Evolutionary conservation across 2,797 vertebrate genomes (phyloP).

Genomic region (Acomys russatus): DNA sequence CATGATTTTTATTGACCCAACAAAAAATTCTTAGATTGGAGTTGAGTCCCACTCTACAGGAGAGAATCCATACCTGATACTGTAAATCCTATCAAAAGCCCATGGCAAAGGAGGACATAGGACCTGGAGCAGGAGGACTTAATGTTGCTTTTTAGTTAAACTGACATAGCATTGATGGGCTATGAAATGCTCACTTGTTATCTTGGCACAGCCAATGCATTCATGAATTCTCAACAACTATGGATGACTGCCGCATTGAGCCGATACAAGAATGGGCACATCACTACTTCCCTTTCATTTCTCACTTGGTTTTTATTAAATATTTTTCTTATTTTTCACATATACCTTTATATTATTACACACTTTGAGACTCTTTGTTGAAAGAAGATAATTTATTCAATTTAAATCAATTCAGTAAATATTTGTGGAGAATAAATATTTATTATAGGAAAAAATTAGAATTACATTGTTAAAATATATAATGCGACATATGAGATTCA

Average conservation of each 20-base stretch:
- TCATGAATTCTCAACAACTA: neutral
- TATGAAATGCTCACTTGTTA: neutral
- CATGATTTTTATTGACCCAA: neutral
- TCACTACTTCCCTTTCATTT: neutral
- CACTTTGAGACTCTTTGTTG: constrained; percentile 9
- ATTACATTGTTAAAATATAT: neutral
- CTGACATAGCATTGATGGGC: neutral
- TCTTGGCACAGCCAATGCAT: neutral
- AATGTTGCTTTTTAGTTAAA: neutral
- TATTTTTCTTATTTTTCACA: too few relatives aligned
- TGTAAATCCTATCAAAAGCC: neutral
- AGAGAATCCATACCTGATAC: neutral
- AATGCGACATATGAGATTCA: neutral
- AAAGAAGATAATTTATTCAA: constrained; percentile 55
- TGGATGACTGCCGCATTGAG: neutral
- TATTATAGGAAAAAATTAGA: constrained; percentile 26
- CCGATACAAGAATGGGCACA: neutral
- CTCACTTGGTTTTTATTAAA: too few relatives aligned
- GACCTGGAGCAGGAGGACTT: neutral
- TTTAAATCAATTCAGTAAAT: constrained; percentile 63
- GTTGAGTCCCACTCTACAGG: neutral
- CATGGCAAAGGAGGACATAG: neutral
- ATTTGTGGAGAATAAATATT: constrained; percentile 60
- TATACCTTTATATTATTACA: too few relatives aligned
- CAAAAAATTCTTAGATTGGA: neutral